Evolutionary conservation across 2,113 vertebrate species (phyloP).

Genomic region (Merops nubicus): DNA sequence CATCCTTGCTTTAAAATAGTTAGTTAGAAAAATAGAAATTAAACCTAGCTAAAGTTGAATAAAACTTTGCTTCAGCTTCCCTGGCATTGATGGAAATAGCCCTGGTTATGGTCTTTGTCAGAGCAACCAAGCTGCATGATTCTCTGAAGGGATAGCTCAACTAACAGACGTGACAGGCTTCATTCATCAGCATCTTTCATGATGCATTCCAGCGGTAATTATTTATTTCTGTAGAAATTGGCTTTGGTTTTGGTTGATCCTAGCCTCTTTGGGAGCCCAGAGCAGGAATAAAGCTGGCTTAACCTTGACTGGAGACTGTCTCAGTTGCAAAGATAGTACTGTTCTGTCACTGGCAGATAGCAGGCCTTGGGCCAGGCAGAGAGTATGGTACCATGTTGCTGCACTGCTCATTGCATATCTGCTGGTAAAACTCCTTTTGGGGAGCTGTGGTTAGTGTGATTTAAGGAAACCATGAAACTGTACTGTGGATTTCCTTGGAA

Average conservation of each 20-base stretch:
- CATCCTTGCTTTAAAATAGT: background rate
- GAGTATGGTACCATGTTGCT: background rate
- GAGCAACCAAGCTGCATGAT: background rate
- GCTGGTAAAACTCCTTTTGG: background rate
- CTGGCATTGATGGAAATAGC: background rate
- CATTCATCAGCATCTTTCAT: background rate
- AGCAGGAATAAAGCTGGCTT: background rate
- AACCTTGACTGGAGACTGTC: background rate
- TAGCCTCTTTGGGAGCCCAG: background rate
- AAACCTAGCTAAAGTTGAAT: background rate
- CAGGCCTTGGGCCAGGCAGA: background rate
- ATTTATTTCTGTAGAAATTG: background rate
- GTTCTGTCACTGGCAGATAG: background rate
- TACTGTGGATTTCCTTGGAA: background rate
- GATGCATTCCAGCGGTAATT: background rate
- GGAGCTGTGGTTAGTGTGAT: background rate
- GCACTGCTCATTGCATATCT: accelerated
- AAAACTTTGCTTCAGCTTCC: background rate
- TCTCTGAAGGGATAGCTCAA: background rate
- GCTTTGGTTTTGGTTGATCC: background rate
- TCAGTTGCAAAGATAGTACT: background rate
- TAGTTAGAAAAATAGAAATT: background rate
- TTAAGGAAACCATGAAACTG: background rate
- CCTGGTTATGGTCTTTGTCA: background rate
- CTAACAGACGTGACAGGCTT: background rate